phyloP scores from a whole-genome alignment of 2,797 vertebrate species.

The Anabacerthia variegaticeps region DNA sequence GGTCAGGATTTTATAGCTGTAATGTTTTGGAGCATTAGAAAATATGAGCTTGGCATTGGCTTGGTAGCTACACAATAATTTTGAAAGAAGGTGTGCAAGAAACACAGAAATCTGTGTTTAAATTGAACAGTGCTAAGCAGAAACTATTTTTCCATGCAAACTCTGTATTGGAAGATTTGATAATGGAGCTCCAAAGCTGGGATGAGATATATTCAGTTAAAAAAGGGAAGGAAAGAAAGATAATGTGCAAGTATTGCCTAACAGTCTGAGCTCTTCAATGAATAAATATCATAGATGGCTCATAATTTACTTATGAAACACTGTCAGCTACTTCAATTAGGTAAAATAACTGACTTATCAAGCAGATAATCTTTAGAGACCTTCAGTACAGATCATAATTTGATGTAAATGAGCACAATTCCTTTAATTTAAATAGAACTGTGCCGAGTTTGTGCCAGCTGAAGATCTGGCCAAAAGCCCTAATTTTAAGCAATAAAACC shows the following conservation, averaged over 20 bases:
- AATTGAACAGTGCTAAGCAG: background rate
- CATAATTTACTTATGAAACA: slow-evolving; percentile 14
- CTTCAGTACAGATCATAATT: slow-evolving; percentile 17
- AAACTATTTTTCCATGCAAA: background rate
- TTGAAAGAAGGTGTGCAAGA: background rate
- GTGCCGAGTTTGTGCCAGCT: slow-evolving; percentile 22
- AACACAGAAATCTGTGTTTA: background rate
- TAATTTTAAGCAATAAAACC: slow-evolving; percentile 34
- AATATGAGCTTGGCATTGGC: background rate
- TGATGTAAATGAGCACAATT: slow-evolving; percentile 7
- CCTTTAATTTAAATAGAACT: slow-evolving; percentile 1
- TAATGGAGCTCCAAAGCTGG: background rate
- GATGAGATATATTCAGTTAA: background rate
- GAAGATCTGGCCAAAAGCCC: background rate
- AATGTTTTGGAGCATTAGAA: background rate
- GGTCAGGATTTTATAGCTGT: background rate
- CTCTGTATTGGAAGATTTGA: background rate
- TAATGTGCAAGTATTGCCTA: background rate
- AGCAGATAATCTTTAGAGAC: slow-evolving; percentile 23
- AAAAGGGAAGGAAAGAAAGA: background rate
- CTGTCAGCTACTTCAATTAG: slow-evolving; percentile 33
- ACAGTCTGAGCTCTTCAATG: background rate
- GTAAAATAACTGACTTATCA: background rate
- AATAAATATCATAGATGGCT: slow-evolving; percentile 5
- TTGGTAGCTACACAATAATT: background rate